Evolutionary conservation across 92 coral and sea anemone species (phyloP), one percentile per base, ranked within the genome.

Genomic region (Epizoanthus rinbou): DNA sequence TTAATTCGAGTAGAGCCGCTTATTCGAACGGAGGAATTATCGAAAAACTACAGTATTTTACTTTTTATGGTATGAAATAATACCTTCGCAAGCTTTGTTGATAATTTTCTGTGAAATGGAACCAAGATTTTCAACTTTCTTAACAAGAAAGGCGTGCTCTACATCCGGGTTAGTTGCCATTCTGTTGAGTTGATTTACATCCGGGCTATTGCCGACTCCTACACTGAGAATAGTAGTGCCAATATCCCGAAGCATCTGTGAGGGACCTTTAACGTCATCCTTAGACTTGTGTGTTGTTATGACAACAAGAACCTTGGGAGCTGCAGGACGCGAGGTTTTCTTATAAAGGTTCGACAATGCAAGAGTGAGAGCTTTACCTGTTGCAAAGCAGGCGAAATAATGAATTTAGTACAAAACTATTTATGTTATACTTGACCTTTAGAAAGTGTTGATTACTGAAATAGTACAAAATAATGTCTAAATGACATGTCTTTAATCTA

Each of bases 321-420:
- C 59, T 41, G 31, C 71, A 22, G 70, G 82, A 1, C 82, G 82
- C 10, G 66, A 47, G 9, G 54, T 62, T 0, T 39, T 78, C 71
- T 78, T 35, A 39, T 60, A 78, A 21, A 78, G 60, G 0, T 17
- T 9, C 47, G 71, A 39, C 21, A 37, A 21, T 60, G 82, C 57
- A 23, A 60, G 70, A 15, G 8, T 78, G 5, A 78, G 82, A 21
- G 82, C 71, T 63, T 78, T 78, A 16, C 82, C 82, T 78, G 82
- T 60, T 62, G 59, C 54, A 50, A 50, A 11, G 54, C 15, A 50
- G 14, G 54, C 2, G 15, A 47, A 9, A 50, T 50, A 50, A 50
- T 15, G 54, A 50, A 50, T 10, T 50, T 50, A 50, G 54, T 9
- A 11, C 14, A 50, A 2, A 50, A 50, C 13, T 50, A 50, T 50